Base-by-base conservation (phyloP, 2,888 invertebrate genomes). In the Drymonia ruficornis region DNA sequence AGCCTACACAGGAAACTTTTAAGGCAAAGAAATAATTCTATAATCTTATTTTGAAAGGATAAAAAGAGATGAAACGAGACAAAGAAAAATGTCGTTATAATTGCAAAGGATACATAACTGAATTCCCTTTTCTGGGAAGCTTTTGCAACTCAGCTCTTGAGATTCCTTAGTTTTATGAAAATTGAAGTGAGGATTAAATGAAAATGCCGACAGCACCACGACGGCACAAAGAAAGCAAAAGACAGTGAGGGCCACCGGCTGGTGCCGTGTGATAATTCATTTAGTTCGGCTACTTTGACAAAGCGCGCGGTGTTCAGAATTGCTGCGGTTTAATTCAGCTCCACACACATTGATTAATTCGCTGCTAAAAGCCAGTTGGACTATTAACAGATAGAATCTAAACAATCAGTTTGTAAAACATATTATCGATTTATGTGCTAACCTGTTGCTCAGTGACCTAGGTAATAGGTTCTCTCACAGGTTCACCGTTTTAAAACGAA, bases 201-300 rank as follows among this genome's bases (percentile, higher is more conserved):
- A 76, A 76, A 80, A 71, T 72, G 72, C 66, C 72, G 71, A 72
- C 69, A 66, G 60, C 52, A 44, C 44, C 50, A 52, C 29, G 45
- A 29, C 12, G 2, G 28, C 9, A 45, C 7, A 45, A 23, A 45
- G n/a, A 45, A 28, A 45, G 45, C n/a, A 28, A 45, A 45, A 28
- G 45, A 6, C 28, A n/a, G 15, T 6, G 45, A 23, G 23, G 13
- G 4, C 13, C 13, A n/a, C 23, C 13, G 15, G 28, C 61, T 59
- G 59, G 55, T 61, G 59, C 59, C 55, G 61, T 62, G 69, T 68
- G 72, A 76, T 76, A 28, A 81, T 77, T 80, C 66, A 74, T 74
- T 80, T 72, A 71, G 66, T 64, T 67, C 62, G 59, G 67, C 73
- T 70, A 66, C 70, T 70, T 74, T 62, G 65, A 72, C 71, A 75